Conservation (phyloP, 2,113 vertebrate species). For the Willisornis vidua region DNA sequence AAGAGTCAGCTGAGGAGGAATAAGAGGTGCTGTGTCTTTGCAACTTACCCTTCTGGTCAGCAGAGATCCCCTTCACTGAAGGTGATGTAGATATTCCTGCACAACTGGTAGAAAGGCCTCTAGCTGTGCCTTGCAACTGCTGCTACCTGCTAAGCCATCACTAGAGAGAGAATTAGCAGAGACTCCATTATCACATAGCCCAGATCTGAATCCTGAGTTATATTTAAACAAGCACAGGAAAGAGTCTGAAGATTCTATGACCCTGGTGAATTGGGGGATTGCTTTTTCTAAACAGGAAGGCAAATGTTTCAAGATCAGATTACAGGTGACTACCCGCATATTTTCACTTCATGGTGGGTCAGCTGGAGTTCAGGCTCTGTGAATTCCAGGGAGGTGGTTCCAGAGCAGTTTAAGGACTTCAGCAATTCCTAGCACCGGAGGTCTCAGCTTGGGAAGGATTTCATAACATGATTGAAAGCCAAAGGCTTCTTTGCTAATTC, state of each 20-base stretch:
- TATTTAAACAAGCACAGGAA: constrained; percentile 6
- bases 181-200: background rate
- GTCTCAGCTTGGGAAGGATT: constrained; percentile 12
- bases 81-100: background rate
- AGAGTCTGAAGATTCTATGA: background rate
- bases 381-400: constrained; percentile 70
- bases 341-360: constrained; percentile 76
- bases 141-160: background rate
- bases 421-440: constrained; percentile 24
- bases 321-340: constrained; percentile 77
- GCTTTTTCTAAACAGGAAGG: background rate
- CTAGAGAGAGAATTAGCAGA: background rate
- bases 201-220: background rate
- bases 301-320: constrained; percentile 68
- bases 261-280: background rate
- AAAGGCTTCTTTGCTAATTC: constrained; percentile 45
- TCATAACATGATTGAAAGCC: constrained; percentile 2
- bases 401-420: constrained; percentile 20
- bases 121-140: background rate
- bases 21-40: background rate
- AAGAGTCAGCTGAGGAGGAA: background rate
- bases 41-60: background rate
- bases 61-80: background rate
- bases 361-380: constrained; percentile 82
- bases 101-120: background rate